A percentile compares a stretch with the other conserved stretches of the same genome.
phyloP scores from a whole-genome alignment of 1,140 invertebrate genomes.

The Paramacrobiotus metropolitanus region DNA sequence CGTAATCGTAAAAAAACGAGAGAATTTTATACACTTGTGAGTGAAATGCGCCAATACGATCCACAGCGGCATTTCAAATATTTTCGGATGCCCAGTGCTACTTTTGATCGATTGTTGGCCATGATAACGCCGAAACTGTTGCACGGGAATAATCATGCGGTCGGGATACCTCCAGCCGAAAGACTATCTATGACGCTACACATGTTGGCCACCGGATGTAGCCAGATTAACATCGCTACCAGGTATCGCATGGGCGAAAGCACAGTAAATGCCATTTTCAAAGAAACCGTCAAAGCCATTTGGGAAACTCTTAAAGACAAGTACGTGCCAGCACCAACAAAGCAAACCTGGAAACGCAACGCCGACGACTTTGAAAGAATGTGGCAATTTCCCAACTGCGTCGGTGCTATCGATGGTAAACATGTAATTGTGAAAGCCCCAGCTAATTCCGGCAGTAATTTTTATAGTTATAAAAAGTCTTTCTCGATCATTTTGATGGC shows the following conservation, averaged over 20 bases:
- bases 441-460: slow-evolving; percentile 8
- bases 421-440: too few relatives aligned
- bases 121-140: not conserved
- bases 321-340: not conserved
- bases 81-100: not conserved
- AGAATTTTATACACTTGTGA: too few relatives aligned
- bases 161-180: not conserved
- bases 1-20: too few relatives aligned
- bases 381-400: slow-evolving; percentile 15
- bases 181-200: not conserved
- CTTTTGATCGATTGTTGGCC: not conserved
- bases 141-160: not conserved
- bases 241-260: not conserved
- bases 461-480: slow-evolving; percentile 13
- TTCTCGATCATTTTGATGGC: slow-evolving; percentile 12
- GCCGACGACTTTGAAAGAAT: slow-evolving; percentile 10
- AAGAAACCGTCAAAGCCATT: not conserved
- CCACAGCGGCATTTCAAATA: too few relatives aligned
- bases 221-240: not conserved
- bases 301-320: not conserved
- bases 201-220: not conserved
- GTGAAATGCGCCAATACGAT: too few relatives aligned
- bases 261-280: not conserved
- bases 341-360: slow-evolving; percentile 12
- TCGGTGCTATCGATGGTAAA: too few relatives aligned